These are phyloP conservation scores for Todiramphus chloris DNA, from an alignment of 2,113 vertebrate genomes.

Conservation along the genomic window DNA sequence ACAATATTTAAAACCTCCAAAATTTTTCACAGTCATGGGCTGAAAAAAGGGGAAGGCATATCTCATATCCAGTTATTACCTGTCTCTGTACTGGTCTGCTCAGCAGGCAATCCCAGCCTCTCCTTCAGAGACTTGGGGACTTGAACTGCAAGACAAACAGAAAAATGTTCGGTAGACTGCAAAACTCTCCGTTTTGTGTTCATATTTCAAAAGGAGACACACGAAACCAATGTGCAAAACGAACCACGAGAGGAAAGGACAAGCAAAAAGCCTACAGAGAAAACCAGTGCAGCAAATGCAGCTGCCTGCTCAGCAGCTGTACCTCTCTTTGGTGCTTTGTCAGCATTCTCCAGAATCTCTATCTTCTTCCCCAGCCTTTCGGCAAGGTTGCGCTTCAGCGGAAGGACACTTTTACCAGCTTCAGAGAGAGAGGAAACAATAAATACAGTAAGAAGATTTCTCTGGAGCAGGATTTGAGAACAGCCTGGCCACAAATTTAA, in stretches of 20 bases:
- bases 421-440: not conserved
- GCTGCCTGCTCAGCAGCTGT: not conserved
- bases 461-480: not conserved
- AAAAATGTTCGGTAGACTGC: not conserved
- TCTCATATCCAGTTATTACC: constrained; percentile 52
- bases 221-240: not conserved
- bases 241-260: not conserved
- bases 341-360: constrained; percentile 56
- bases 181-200: not conserved
- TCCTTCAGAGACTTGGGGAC: constrained; percentile 80
- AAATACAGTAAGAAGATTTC: not conserved
- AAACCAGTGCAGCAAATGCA: not conserved
- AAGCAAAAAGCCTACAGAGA: not conserved
- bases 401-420: constrained; percentile 46
- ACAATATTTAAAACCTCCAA: accelerated
- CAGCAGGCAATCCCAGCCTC: constrained; percentile 76
- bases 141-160: constrained; percentile 57
- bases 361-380: constrained; percentile 86
- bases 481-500: accelerated
- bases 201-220: not conserved
- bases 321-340: constrained; percentile 77
- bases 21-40: not conserved
- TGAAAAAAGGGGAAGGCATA: too few relatives aligned
- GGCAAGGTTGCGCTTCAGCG: constrained; percentile 79
- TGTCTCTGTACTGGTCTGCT: constrained; percentile 44